Evolutionary conservation across 2,888 invertebrate genomes (phyloP).

Genomic region (Syrista parreyssii): DNA sequence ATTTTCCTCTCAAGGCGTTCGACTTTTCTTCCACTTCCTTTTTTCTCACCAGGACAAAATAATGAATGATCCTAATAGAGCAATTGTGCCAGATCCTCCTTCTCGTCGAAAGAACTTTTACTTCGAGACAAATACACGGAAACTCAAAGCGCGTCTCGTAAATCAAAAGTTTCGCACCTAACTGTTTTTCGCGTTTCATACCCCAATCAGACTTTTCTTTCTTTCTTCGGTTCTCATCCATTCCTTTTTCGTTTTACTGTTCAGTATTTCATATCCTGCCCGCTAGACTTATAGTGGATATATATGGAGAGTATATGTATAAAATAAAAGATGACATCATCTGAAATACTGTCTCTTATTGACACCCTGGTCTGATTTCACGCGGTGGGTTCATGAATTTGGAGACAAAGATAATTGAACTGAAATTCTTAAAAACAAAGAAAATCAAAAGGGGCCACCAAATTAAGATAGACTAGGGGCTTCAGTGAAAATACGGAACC

Average conservation of each 20-base stretch:
- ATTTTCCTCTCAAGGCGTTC: neutral
- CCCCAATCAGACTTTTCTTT: no score
- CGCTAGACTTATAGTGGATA: neutral
- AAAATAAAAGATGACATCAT: no score
- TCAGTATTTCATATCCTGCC: constrained; percentile 5
- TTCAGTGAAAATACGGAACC: no score
- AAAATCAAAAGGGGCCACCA: no score
- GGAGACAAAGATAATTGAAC: no score
- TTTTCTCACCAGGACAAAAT: constrained; percentile 33
- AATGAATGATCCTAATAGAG: constrained; percentile 52
- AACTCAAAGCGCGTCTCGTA: constrained; percentile 28
- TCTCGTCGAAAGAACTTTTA: constrained; percentile 36
- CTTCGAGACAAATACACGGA: constrained; percentile 28
- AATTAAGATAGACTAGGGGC: no score
- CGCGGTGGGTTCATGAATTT: no score
- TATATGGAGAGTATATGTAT: no score
- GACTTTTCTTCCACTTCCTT: constrained; percentile 11
- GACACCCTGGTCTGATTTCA: no score
- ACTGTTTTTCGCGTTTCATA: neutral
- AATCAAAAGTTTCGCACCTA: constrained; percentile 50
- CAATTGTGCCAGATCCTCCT: constrained; percentile 30
- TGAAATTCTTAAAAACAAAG: no score
- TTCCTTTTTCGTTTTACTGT: neutral
- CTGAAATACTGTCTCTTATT: no score
- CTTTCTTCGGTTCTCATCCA: no score